Percentiles rank a stretch among this genome's conserved stretches.
phyloP scores from a whole-genome alignment of 1,140 invertebrate genomes.

The Bombus fervidus region DNA sequence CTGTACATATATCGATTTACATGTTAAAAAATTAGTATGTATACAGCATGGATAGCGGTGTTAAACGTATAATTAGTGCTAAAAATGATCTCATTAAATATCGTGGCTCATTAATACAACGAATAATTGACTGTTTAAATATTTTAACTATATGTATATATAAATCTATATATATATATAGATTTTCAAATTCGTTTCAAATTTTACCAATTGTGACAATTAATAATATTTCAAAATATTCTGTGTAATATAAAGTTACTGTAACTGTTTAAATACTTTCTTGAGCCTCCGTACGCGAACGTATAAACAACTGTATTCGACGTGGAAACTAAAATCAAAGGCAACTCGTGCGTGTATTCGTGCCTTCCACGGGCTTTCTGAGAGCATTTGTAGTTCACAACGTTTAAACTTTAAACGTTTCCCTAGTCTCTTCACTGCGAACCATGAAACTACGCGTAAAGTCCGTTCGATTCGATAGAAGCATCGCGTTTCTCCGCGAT shows the following conservation, averaged over 20 bases:
- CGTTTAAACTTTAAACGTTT: not conserved
- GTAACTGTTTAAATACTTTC: too few species aligned
- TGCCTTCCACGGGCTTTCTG: not conserved
- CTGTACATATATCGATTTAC: too few species aligned
- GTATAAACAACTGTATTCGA: too few species aligned
- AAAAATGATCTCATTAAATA: not conserved
- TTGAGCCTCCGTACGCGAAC: too few species aligned
- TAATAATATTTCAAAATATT: too few species aligned
- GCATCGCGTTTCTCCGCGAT: not conserved
- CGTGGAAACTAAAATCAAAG: not conserved
- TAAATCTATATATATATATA: not conserved
- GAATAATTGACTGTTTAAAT: not conserved
- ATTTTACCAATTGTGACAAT: not conserved
- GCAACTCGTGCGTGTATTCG: not conserved
- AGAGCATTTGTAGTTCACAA: not conserved
- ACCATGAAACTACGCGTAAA: not conserved
- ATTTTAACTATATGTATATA: too few species aligned
- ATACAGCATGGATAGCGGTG: not conserved
- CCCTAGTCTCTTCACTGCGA: not conserved
- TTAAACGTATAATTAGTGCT: not conserved
- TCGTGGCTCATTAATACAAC: not conserved
- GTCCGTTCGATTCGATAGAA: not conserved
- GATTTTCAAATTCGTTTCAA: not conserved
- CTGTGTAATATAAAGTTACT: too few species aligned
- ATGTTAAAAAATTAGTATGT: not conserved